These are phyloP conservation scores for Deroptyus accipitrinus DNA, from an alignment of 2,113 vertebrate genomes.

Conservation along the genomic window DNA sequence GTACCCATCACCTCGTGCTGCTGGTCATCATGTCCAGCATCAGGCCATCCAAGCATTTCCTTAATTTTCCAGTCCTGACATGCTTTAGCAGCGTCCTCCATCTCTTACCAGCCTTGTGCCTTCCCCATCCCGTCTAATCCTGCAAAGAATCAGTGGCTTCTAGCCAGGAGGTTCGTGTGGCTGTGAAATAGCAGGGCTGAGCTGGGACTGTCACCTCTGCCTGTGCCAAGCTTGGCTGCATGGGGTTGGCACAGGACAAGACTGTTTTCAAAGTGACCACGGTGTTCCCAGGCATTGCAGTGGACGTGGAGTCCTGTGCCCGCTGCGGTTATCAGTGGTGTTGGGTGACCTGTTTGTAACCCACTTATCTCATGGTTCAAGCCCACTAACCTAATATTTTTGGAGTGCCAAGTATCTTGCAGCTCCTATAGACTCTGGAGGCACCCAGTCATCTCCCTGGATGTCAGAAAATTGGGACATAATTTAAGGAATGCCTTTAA, in stretches of 20 bases:
- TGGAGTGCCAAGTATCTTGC: background rate
- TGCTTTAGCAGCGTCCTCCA: background rate
- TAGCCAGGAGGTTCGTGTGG: background rate
- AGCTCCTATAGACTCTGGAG: background rate
- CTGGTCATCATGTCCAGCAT: background rate
- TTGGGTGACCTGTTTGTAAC: background rate
- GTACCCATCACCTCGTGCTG: background rate
- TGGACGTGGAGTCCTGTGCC: background rate
- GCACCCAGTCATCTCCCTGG: background rate
- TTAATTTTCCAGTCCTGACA: background rate
- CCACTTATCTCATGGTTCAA: background rate
- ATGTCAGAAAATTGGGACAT: background rate
- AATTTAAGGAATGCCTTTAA: background rate
- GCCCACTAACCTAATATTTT: background rate
- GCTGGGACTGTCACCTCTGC: background rate
- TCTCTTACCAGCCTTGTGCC: background rate
- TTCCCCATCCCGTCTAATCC: background rate
- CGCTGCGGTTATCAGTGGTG: fast-evolving
- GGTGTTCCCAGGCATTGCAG: background rate
- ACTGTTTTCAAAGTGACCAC: background rate
- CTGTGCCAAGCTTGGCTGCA: background rate
- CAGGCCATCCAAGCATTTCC: fast-evolving
- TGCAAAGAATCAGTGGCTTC: background rate
- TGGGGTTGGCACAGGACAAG: background rate
- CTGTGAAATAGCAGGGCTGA: background rate